Percentiles rank a stretch among this genome's conserved stretches.
phyloP scores from a whole-genome alignment of 2,113 vertebrate genomes.

The Ptyas mucosa region DNA sequence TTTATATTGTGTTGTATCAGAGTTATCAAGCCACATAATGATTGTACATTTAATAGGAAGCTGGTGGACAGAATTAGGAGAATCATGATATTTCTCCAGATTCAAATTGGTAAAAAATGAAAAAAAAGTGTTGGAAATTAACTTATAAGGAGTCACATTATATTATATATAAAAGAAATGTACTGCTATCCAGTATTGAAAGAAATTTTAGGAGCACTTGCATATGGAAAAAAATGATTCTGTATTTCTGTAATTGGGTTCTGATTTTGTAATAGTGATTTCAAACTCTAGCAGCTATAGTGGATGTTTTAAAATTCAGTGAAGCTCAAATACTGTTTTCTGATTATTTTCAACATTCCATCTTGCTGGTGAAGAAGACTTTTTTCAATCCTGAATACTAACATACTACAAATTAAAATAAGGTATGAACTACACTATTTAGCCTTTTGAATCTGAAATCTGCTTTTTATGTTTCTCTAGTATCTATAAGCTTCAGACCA shows the following conservation, averaged over 20 bases:
- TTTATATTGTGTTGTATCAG: neutral
- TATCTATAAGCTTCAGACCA: neutral
- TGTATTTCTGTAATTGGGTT: neutral
- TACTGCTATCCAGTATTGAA: neutral
- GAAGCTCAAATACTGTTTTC: neutral
- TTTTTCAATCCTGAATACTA: neutral
- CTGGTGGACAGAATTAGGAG: neutral
- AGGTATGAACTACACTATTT: neutral
- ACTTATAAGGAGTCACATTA: neutral
- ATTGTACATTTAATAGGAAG: neutral
- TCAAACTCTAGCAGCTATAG: neutral
- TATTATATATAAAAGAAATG: neutral
- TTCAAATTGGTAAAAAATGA: neutral
- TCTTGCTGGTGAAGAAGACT: neutral
- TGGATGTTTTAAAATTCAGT: neutral
- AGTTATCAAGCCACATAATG: neutral
- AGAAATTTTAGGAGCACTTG: neutral
- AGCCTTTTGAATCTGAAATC: neutral
- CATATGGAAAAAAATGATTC: neutral
- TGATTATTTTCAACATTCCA: neutral
- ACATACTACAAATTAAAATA: neutral
- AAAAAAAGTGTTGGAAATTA: neutral
- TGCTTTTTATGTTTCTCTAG: conserved; percentile 1
- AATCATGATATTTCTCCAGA: neutral
- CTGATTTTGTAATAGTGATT: neutral